Percentiles rank a stretch among this genome's conserved stretches.
These are phyloP conservation scores for Ametastegia equiseti DNA, from an alignment of 2,888 invertebrate genomes.

Conservation along the genomic window DNA sequence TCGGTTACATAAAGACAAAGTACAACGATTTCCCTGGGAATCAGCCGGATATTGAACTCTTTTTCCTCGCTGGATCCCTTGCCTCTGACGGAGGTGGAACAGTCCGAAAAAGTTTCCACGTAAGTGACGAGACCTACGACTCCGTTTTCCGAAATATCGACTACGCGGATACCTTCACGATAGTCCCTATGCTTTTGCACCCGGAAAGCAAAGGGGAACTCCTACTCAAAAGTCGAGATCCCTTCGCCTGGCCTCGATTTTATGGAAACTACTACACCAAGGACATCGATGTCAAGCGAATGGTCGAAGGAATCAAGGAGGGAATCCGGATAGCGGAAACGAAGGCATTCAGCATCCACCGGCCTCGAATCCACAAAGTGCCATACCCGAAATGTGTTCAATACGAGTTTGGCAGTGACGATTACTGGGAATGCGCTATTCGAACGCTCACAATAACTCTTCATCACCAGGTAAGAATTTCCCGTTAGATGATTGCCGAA, in stretches of 20 bases:
- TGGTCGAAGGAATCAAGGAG: constrained; percentile 79
- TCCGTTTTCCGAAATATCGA: constrained; percentile 75
- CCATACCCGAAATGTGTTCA: constrained; percentile 78
- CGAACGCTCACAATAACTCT: constrained; percentile 78
- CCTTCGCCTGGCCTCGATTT: constrained; percentile 80
- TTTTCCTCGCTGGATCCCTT: constrained; percentile 82
- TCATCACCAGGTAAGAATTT: constrained; percentile 79
- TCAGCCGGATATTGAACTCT: constrained; percentile 84
- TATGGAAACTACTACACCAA: constrained; percentile 83
- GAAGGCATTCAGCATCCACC: constrained; percentile 78
- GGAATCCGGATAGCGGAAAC: constrained; percentile 78
- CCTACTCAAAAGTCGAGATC: constrained; percentile 79
- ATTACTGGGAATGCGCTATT: constrained; percentile 82
- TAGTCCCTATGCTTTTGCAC: constrained; percentile 79
- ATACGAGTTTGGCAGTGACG: constrained; percentile 76
- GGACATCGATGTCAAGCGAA: constrained; percentile 78
- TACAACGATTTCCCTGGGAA: constrained; percentile 77
- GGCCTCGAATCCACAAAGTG: constrained; percentile 76
- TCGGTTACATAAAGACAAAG: constrained; percentile 80
- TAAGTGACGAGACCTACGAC: constrained; percentile 76
- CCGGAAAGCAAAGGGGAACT: constrained; percentile 82
- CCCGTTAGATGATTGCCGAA: background rate
- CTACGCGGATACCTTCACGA: constrained; percentile 76
- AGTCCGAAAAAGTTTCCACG: constrained; percentile 70
- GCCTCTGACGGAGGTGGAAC: constrained; percentile 75